Percentiles rank a stretch among this genome's conserved stretches.
Conservation (phyloP, 2,888 invertebrate species). For the Macrophya annulata region DNA sequence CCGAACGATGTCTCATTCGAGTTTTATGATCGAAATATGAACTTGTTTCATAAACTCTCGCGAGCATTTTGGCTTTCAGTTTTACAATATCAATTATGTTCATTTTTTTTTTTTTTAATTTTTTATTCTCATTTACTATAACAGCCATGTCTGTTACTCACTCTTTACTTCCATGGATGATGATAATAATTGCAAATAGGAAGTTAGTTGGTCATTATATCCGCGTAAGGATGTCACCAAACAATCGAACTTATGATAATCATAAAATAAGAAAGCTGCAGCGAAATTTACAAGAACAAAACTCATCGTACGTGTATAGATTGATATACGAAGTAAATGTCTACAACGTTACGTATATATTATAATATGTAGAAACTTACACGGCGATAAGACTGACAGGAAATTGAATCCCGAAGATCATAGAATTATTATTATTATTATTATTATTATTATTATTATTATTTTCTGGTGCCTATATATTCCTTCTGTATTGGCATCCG, state of each 20-base stretch:
- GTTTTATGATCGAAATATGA: slow-evolving; percentile 19
- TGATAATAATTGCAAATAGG: background rate
- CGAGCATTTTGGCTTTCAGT: background rate
- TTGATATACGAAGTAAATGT: background rate
- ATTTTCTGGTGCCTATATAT: background rate
- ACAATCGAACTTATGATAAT: slow-evolving; percentile 50
- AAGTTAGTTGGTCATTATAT: background rate
- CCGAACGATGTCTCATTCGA: background rate
- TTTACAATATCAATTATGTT: slow-evolving; percentile 6
- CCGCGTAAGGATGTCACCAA: slow-evolving; percentile 45
- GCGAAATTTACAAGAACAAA: background rate
- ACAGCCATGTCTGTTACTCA: no score
- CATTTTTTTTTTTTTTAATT: background rate
- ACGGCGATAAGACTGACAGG: slow-evolving; percentile 1
- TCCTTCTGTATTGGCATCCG: background rate
- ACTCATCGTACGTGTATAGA: background rate
- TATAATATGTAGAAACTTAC: background rate
- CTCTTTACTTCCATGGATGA: background rate
- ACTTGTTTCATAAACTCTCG: background rate
- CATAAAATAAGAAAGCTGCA: slow-evolving; percentile 46
- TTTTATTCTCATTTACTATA: no score
- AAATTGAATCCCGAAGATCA: slow-evolving; percentile 26
- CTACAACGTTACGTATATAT: background rate
- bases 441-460: background rate
- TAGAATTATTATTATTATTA: slow-evolving; percentile 1